Conservation (phyloP, 2,888 invertebrate genomes). For the Harpalus rubripes region DNA sequence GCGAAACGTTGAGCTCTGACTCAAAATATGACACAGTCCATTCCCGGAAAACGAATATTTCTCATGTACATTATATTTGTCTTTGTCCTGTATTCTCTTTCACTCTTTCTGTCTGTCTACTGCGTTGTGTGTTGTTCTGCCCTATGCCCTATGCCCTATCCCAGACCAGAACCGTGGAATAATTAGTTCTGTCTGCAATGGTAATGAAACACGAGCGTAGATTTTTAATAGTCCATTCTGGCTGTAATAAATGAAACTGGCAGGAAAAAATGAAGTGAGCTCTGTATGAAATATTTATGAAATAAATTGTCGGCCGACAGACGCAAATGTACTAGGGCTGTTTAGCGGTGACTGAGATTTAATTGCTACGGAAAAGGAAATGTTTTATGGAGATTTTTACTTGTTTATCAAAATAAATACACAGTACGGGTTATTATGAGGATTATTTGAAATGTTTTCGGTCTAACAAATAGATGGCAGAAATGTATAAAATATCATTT, state of each 20-base stretch:
- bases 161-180: neutral
- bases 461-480: too few species aligned
- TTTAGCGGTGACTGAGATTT: neutral
- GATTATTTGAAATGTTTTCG: too few species aligned
- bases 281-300: slow-evolving; percentile 2
- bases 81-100: too few species aligned
- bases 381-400: neutral
- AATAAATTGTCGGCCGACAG: slow-evolving; percentile 13
- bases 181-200: neutral
- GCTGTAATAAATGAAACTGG: neutral
- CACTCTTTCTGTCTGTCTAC: neutral
- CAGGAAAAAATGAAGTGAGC: neutral
- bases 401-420: neutral
- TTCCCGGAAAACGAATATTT: too few species aligned
- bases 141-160: neutral
- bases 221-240: slow-evolving; percentile 1
- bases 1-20: too few species aligned
- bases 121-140: neutral
- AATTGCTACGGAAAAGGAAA: neutral
- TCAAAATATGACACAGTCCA: too few species aligned
- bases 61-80: too few species aligned
- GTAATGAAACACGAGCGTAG: neutral
- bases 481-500: too few species aligned
- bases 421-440: neutral
- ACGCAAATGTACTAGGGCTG: neutral